Percentiles rank a stretch among this genome's conserved stretches.
phyloP scores from a whole-genome alignment of 2,888 invertebrate species.

The Silvanus unidentatus region DNA sequence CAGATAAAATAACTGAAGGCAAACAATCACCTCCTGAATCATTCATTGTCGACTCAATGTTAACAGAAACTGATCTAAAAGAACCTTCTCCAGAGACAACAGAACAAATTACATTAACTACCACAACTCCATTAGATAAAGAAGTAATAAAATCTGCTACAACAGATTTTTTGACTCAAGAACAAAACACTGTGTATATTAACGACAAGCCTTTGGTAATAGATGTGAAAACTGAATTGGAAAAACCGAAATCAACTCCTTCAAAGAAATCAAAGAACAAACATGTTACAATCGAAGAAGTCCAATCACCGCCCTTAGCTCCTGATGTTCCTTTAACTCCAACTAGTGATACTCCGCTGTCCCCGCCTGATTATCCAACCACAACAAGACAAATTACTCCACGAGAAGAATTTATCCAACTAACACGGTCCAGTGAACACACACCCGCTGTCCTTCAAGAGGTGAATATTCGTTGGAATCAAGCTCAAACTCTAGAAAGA shows the following conservation, averaged over 20 bases:
- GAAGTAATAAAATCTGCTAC: constrained; percentile 13
- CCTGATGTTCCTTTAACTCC: constrained; percentile 50
- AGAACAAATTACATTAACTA: constrained; percentile 2
- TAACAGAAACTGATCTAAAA: constrained; percentile 31
- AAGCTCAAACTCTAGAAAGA: constrained; percentile 52
- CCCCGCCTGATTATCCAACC: constrained; percentile 36
- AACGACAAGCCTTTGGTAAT: constrained; percentile 25
- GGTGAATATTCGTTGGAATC: constrained; percentile 48
- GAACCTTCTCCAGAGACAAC: constrained; percentile 13
- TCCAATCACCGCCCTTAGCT: constrained; percentile 46
- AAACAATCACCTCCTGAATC: constrained; percentile 14
- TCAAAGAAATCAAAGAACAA: constrained; percentile 37
- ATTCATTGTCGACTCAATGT: constrained; percentile 32
- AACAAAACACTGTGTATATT: constrained; percentile 21
- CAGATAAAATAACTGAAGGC: constrained; percentile 23
- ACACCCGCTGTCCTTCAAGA: constrained; percentile 34
- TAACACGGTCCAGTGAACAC: constrained; percentile 16
- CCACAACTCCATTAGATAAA: not conserved
- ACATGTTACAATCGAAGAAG: constrained; percentile 52
- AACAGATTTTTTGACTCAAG: constrained; percentile 24
- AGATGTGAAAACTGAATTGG: constrained; percentile 2
- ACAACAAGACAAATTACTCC: constrained; percentile 25
- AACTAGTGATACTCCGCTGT: constrained; percentile 41
- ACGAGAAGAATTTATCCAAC: constrained; percentile 7
- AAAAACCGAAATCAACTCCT: constrained; percentile 15